A percentile compares a stretch with the other conserved stretches of the same genome.
Evolutionary conservation across 2,888 invertebrate genomes (phyloP).

Genomic region (Entomobrya multifasciata): DNA sequence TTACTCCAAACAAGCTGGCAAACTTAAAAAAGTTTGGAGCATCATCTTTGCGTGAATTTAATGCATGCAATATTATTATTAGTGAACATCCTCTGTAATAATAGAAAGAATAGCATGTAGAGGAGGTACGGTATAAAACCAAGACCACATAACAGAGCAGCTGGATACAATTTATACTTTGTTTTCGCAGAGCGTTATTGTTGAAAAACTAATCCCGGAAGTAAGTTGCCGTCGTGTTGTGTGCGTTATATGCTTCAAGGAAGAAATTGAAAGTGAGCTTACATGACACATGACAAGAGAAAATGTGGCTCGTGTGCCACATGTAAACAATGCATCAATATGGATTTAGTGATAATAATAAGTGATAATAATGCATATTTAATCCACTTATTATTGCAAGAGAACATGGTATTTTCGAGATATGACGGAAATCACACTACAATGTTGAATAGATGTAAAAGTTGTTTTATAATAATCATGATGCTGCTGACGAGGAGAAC

Average conservation of each 20-base stretch:
- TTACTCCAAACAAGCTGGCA: no score
- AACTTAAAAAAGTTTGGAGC: no score
- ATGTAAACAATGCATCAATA: slow-evolving; percentile 43
- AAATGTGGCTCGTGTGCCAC: slow-evolving; percentile 31
- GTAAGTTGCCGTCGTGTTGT: slow-evolving; percentile 34
- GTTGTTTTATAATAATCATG: no score
- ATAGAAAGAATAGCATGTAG: not conserved
- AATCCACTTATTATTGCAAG: slow-evolving; percentile 45
- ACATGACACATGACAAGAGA: slow-evolving; percentile 51
- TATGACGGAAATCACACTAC: not conserved
- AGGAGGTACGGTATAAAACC: slow-evolving; percentile 22
- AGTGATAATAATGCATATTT: slow-evolving; percentile 45
- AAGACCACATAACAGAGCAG: not conserved
- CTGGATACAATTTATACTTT: not conserved
- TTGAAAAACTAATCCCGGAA: slow-evolving; percentile 67
- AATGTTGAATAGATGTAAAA: no score
- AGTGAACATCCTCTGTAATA: not conserved
- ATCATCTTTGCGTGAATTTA: no score
- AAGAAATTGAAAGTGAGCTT: slow-evolving; percentile 55
- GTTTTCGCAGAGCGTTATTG: slow-evolving; percentile 25
- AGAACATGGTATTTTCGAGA: slow-evolving; percentile 52
- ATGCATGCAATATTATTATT: slow-evolving; percentile 15
- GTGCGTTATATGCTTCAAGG: not conserved
- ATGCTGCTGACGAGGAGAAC: slow-evolving; percentile 50
- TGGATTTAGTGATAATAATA: slow-evolving; percentile 29